phyloP scores from a whole-genome alignment of 2,888 invertebrate genomes.

The Adelognathus sp. region DNA sequence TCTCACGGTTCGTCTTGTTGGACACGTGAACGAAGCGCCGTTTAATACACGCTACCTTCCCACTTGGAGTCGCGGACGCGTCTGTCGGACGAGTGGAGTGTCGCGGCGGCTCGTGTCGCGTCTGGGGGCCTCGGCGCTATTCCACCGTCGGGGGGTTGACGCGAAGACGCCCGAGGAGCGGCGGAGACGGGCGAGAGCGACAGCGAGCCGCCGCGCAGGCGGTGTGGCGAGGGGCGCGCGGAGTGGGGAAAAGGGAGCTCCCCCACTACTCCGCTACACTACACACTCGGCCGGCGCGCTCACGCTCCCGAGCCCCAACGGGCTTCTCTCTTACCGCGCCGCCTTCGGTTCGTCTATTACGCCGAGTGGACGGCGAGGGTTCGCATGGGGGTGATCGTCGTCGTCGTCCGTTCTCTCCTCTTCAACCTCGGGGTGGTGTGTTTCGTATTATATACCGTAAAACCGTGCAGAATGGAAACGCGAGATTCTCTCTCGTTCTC shows the following conservation, averaged over 20 bases:
- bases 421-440: constrained; percentile 3
- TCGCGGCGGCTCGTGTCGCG: constrained; percentile 74
- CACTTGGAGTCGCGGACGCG: constrained; percentile 78
- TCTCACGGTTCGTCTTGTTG: neutral
- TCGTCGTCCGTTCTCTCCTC: constrained; percentile 43
- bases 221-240: no score
- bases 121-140: constrained; percentile 60
- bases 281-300: constrained; percentile 13
- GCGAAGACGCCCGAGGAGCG: constrained; percentile 67
- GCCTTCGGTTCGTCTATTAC: constrained; percentile 59
- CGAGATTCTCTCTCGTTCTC: constrained; percentile 38
- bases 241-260: neutral
- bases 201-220: no score
- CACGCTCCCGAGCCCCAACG: constrained; percentile 49
- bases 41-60: constrained; percentile 63
- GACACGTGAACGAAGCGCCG: constrained; percentile 44
- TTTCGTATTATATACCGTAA: constrained; percentile 7
- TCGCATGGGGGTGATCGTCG: constrained; percentile 48
- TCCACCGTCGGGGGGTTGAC: constrained; percentile 65
- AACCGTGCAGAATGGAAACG: constrained; percentile 36
- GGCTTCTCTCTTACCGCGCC: constrained; percentile 55
- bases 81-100: constrained; percentile 75
- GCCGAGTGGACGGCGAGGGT: constrained; percentile 58
- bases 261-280: constrained; percentile 43
- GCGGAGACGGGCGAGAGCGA: constrained; percentile 66